Conservation (phyloP, 2,888 invertebrate species). For the Apodemia zela region DNA sequence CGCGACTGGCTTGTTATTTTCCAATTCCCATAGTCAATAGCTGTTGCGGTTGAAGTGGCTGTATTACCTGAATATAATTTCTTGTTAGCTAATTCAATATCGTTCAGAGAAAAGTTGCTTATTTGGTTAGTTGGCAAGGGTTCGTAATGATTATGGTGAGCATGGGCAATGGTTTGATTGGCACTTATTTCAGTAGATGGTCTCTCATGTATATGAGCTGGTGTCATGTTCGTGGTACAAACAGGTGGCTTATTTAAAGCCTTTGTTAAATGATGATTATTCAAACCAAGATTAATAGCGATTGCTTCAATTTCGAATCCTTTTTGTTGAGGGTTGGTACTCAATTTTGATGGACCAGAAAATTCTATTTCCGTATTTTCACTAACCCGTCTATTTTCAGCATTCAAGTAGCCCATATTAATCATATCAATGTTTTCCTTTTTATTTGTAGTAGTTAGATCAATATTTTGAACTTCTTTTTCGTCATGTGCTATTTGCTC, state of each 20-base stretch:
- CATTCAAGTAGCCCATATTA: slow-evolving; percentile 72
- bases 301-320: slow-evolving; percentile 64
- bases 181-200: slow-evolving; percentile 46
- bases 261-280: slow-evolving; percentile 56
- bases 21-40: slow-evolving; percentile 69
- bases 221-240: slow-evolving; percentile 48
- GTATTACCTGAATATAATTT: slow-evolving; percentile 59
- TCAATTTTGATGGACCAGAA: slow-evolving; percentile 38
- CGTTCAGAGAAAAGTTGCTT: slow-evolving; percentile 62
- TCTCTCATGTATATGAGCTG: slow-evolving; percentile 55
- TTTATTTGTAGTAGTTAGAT: slow-evolving; percentile 45
- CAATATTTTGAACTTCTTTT: slow-evolving; percentile 41
- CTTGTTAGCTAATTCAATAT: slow-evolving; percentile 69
- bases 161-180: slow-evolving; percentile 56
- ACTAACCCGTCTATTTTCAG: slow-evolving; percentile 54
- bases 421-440: slow-evolving; percentile 71
- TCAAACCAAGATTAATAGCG: slow-evolving; percentile 67
- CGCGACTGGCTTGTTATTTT: slow-evolving; percentile 59
- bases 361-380: slow-evolving; percentile 47
- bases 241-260: slow-evolving; percentile 43
- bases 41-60: slow-evolving; percentile 45
- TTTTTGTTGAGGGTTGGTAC: slow-evolving; percentile 49
- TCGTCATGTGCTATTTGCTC: slow-evolving; percentile 39
- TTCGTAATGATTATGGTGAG: slow-evolving; percentile 67
- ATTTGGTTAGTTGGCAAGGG: slow-evolving; percentile 49